Conservation (phyloP, 2,797 vertebrate genomes). For the Xenentodon cancila region DNA sequence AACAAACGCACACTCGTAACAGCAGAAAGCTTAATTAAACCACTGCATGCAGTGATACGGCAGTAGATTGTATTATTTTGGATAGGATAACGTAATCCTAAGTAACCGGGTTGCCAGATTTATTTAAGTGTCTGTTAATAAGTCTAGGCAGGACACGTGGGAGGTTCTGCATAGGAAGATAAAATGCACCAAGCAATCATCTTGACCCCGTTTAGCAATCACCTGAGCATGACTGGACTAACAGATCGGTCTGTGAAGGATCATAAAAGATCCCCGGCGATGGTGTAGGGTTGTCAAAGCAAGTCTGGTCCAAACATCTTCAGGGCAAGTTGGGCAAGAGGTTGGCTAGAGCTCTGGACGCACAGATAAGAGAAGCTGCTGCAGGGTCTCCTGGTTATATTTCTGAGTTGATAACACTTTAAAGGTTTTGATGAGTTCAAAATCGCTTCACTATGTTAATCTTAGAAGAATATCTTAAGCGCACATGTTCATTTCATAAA, state of each 20-base stretch:
- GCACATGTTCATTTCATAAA: not conserved
- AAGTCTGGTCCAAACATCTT: conserved; percentile 38
- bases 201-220: conserved; percentile 35
- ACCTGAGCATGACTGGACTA: conserved; percentile 22
- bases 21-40: too few species aligned
- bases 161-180: not conserved
- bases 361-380: conserved; percentile 51
- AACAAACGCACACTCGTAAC: too few species aligned
- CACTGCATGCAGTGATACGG: too few species aligned
- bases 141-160: not conserved
- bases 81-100: too few species aligned
- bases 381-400: not conserved
- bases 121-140: not conserved
- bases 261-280: conserved; percentile 47
- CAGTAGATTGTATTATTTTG: too few species aligned
- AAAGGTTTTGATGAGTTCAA: not conserved
- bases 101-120: too few species aligned
- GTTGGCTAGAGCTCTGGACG: conserved; percentile 44
- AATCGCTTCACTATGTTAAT: not conserved
- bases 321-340: conserved; percentile 34
- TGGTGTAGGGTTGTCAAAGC: conserved; percentile 15
- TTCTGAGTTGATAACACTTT: not conserved
- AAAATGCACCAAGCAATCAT: conserved; percentile 45
- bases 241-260: conserved; percentile 51
- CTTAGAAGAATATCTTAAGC: not conserved